Evolutionary conservation across 2,113 vertebrate species (phyloP).

Genomic region (Todiramphus saurophagus): DNA sequence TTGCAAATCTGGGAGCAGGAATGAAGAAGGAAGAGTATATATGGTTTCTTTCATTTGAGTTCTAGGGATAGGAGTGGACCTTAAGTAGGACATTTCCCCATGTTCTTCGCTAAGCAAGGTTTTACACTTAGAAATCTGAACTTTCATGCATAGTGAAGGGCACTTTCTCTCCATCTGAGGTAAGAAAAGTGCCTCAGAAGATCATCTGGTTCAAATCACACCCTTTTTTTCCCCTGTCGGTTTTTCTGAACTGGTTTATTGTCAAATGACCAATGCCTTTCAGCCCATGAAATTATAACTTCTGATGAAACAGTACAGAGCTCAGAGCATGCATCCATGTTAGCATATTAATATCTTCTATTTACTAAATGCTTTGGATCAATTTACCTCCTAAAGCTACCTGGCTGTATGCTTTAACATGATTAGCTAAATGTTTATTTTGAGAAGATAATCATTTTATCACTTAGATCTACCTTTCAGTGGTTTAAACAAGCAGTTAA

Average conservation of each 20-base stretch:
- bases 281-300: not conserved
- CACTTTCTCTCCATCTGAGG: not conserved
- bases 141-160: not conserved
- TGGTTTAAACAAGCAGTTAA: not conserved
- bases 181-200: not conserved
- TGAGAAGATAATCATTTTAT: not conserved
- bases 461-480: not conserved
- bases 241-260: not conserved
- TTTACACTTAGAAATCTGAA: not conserved
- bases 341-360: not conserved
- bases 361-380: not conserved
- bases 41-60: not conserved
- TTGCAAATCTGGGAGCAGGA: not conserved
- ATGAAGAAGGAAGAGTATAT: not conserved
- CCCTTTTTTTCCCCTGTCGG: not conserved
- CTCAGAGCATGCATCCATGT: not conserved
- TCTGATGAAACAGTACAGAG: not conserved
- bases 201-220: not conserved
- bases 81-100: not conserved
- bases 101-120: not conserved
- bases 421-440: not conserved
- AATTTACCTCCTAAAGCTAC: not conserved
- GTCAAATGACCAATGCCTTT: not conserved
- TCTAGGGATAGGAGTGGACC: not conserved
- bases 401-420: not conserved